Conservation (phyloP, 1,140 invertebrate species). For the Drosophila murphyi region DNA sequence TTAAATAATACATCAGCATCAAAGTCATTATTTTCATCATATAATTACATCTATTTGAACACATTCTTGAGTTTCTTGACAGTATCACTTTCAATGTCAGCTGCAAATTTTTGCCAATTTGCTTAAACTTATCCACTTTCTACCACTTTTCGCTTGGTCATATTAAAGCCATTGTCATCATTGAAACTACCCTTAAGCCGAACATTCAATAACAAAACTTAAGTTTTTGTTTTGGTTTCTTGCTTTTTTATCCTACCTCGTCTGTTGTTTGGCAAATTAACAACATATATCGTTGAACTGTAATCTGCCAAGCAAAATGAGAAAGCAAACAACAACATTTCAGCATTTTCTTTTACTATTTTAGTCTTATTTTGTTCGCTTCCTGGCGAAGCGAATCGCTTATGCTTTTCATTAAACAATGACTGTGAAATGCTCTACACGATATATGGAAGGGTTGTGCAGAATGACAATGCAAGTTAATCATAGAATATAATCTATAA, state of each 20-base stretch:
- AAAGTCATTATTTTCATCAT: no score
- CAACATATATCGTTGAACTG: constrained; percentile 70
- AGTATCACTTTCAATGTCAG: no score
- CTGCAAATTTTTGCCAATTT: no score
- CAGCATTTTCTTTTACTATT: constrained; percentile 1
- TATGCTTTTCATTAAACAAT: neutral
- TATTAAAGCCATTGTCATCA: neutral
- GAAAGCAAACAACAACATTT: constrained; percentile 30
- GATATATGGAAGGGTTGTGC: neutral
- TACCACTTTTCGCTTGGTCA: no score
- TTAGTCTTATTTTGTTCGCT: constrained; percentile 2
- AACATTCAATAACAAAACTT: constrained; percentile 48
- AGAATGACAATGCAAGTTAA: neutral
- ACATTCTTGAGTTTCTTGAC: no score
- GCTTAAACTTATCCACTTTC: no score
- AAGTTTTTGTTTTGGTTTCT: no score
- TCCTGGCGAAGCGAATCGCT: constrained; percentile 1
- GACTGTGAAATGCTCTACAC: neutral
- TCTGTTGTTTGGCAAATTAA: constrained; percentile 66
- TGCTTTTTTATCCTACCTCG: constrained; percentile 22
- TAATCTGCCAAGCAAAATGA: constrained; percentile 37
- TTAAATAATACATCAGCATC: no score
- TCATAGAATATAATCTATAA: neutral
- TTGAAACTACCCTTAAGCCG: constrained; percentile 28
- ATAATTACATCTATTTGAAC: no score